These are phyloP conservation scores for Riparia riparia DNA, from an alignment of 2,113 vertebrate species.

Conservation along the genomic window DNA sequence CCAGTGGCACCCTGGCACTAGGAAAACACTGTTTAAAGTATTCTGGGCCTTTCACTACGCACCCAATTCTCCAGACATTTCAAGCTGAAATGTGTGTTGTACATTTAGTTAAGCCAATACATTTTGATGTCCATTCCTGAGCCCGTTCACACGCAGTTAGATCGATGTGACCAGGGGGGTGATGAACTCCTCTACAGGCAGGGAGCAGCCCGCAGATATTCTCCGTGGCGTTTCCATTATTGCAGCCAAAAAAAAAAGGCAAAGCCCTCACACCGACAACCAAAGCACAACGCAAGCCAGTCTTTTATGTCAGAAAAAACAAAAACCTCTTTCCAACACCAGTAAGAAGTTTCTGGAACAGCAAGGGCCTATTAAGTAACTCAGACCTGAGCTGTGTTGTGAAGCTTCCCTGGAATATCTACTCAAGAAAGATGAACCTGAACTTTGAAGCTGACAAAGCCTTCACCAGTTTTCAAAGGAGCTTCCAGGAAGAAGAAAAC, in stretches of 20 bases:
- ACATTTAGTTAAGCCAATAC: neutral
- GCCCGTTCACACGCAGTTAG: neutral
- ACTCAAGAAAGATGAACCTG: neutral
- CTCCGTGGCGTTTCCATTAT: neutral
- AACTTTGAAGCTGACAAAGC: neutral
- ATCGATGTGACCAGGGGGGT: neutral
- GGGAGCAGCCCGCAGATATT: neutral
- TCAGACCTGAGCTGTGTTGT: neutral
- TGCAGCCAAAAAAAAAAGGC: neutral
- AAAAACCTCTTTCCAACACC: neutral
- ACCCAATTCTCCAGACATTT: neutral
- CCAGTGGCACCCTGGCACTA: rapidly evolving
- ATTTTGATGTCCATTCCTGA: neutral
- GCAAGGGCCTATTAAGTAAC: neutral
- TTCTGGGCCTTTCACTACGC: neutral
- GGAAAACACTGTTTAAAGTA: neutral
- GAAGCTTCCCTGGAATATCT: neutral
- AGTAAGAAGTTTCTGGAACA: neutral
- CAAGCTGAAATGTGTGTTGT: neutral
- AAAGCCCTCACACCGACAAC: neutral
- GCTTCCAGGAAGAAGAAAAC: neutral
- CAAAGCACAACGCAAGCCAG: neutral
- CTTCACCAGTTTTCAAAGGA: neutral
- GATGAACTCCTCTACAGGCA: neutral
- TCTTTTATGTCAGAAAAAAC: neutral